Evolutionary conservation across 1,140 invertebrate genomes (phyloP), one percentile per base, ranked within the genome.

Genomic region (Drosophila ambigua): DNA sequence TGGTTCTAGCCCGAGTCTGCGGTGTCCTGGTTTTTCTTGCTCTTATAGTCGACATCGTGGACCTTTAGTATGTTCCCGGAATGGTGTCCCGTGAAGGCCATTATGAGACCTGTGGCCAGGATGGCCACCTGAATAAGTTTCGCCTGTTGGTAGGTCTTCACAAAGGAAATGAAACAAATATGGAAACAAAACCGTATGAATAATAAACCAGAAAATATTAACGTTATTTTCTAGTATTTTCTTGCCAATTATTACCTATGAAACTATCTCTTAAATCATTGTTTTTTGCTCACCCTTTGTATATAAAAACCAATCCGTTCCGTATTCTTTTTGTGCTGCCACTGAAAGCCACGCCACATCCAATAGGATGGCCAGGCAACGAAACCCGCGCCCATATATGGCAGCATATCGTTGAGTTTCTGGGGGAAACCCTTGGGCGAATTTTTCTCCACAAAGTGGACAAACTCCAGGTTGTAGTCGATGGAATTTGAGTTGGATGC

Each of bases 301-400:
- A 90, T 90, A 44, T 90, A 90, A 2, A 61, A 5, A 4, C 39
- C 68, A 7, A 90, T 55, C 13, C 69, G 59, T 31, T 83, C 73
- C 4, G 60, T 80, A 11, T 72, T 72, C 0, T 84, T 62, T 24
- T 49, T 51, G 0, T 20, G 35, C 5, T 84, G 73, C 89, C 89
- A 91, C 31, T 78, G 48, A 24, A 57, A 46, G 24, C 89, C 76
- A 0, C 89, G 81, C 46, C 72, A 91, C 6, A 89, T 0, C 89
- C 89, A 91, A 49, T 66, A 91, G 2, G 62, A 45, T 15, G 89
- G 89, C 89, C 89, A 91, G 13, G 72, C 50, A 1, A 89, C n/a
- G 1, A 91, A 72, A 15, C 84, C 76, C 0, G 61, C 11, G n/a
- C 67, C 46, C 44, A 91, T 20, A 53, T 66, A 91, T 4, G 89